Percentiles rank a stretch among this genome's conserved stretches.
Evolutionary conservation across 2,888 invertebrate genomes (phyloP).

Genomic region (Xanthia icteritia): DNA sequence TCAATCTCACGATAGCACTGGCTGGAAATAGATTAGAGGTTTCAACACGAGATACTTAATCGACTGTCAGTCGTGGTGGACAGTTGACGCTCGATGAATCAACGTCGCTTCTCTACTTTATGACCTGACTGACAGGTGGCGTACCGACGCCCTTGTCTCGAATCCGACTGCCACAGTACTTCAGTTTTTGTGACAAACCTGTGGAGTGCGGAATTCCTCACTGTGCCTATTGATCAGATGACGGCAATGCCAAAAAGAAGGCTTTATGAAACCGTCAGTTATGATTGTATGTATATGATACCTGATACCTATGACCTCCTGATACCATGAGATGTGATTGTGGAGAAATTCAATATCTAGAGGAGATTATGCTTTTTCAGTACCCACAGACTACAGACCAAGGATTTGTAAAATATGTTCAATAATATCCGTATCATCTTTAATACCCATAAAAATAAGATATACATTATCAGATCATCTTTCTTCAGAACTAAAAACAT

Average conservation of each 20-base stretch:
- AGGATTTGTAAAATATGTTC: neutral
- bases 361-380: neutral
- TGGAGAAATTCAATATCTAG: neutral
- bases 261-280: neutral
- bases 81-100: constrained; percentile 58
- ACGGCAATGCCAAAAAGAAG: neutral
- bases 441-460: constrained; percentile 10
- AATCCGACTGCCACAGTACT: neutral
- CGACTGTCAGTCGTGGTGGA: constrained; percentile 54
- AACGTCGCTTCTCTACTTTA: constrained; percentile 55
- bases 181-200: constrained; percentile 40
- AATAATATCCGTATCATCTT: neutral
- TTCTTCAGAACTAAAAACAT: neutral
- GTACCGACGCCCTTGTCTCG: constrained; percentile 31
- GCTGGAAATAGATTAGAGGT: constrained; percentile 43
- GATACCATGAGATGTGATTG: neutral
- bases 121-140: constrained; percentile 53
- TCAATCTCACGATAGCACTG: constrained; percentile 39
- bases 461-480: neutral
- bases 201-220: constrained; percentile 29
- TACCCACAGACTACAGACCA: neutral
- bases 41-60: constrained; percentile 53
- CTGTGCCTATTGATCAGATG: neutral
- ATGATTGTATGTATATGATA: neutral
- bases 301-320: too few relatives aligned